Percentiles rank a stretch among this genome's conserved stretches.
Conservation (phyloP, 1,140 invertebrate species). For the Scaptomyza montana region DNA sequence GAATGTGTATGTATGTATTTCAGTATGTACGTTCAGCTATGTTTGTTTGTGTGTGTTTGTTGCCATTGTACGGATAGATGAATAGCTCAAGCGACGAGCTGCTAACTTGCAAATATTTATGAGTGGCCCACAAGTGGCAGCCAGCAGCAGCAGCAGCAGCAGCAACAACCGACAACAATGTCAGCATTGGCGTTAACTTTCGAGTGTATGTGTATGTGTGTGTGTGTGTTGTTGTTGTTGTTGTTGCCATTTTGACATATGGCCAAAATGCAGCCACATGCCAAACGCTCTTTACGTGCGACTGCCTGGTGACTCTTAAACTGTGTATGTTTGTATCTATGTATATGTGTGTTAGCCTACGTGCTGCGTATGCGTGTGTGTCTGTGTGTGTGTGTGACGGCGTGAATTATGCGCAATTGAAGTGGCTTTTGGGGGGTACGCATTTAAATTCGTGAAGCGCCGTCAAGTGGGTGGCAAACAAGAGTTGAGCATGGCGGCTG, state of each 20-base stretch:
- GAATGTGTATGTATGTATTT: conserved; percentile 41
- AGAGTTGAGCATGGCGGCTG: conserved; percentile 30
- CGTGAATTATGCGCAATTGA: conserved; percentile 79
- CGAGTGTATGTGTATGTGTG: conserved; percentile 22
- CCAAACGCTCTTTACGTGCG: conserved; percentile 56
- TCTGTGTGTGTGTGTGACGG: conserved; percentile 35
- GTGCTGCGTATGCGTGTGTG: conserved; percentile 29
- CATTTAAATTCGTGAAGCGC: conserved; percentile 77
- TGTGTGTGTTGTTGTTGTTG: conserved; percentile 29
- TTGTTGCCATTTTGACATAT: conserved; percentile 81
- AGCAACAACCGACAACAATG: conserved; percentile 52
- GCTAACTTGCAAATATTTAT: conserved; percentile 83
- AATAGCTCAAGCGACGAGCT: conserved; percentile 75
- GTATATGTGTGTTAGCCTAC: conserved; percentile 18
- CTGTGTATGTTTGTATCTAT: conserved; percentile 7
- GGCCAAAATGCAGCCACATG: conserved; percentile 77
- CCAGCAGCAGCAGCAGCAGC: conserved; percentile 42
- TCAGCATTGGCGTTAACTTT: conserved; percentile 69
- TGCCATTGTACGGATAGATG: conserved; percentile 68
- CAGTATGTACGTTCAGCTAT: neutral
- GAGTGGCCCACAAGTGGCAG: conserved; percentile 78
- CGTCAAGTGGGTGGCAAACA: conserved; percentile 78
- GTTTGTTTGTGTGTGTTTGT: conserved; percentile 21
- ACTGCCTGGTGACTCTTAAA: conserved; percentile 17
- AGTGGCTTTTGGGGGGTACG: conserved; percentile 74